Evolutionary conservation across 2,113 vertebrate species (phyloP).

Genomic region (Myiagra hebetior): DNA sequence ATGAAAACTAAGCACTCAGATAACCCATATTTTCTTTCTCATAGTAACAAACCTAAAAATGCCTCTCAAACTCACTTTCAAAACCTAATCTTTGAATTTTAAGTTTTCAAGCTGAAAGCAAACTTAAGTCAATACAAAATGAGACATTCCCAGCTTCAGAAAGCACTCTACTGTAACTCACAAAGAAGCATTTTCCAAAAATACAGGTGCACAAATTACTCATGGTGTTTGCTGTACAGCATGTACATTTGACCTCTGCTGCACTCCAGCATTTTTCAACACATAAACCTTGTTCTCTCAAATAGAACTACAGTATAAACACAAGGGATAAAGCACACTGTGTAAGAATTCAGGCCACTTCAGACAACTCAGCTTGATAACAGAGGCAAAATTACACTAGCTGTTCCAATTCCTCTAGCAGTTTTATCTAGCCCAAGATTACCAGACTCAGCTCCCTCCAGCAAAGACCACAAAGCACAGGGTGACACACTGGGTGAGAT

Average conservation of each 20-base stretch:
- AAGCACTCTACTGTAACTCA: conserved; percentile 30
- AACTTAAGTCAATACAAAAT: conserved; percentile 56
- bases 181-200: conserved; percentile 50
- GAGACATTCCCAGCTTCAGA: conserved; percentile 33
- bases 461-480: not conserved
- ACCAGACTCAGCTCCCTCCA: not conserved
- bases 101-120: conserved; percentile 22
- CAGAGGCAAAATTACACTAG: conserved; percentile 26
- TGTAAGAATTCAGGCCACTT: conserved; percentile 44
- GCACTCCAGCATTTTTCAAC: conserved; percentile 18
- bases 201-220: conserved; percentile 37
- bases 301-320: conserved; percentile 39
- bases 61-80: not conserved
- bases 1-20: not conserved
- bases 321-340: conserved; percentile 56
- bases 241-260: conserved; percentile 13
- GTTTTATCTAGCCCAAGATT: conserved; percentile 7
- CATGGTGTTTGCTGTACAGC: conserved; percentile 34
- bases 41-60: not conserved
- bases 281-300: conserved; percentile 57
- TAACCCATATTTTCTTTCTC: not conserved
- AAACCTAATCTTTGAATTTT: not conserved
- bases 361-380: conserved; percentile 50
- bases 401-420: not conserved
- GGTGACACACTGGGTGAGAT: not conserved